A percentile compares a stretch with the other conserved stretches of the same genome.
Conservation (phyloP, 2,797 vertebrate species). For the Setipinna tenuifilis region DNA sequence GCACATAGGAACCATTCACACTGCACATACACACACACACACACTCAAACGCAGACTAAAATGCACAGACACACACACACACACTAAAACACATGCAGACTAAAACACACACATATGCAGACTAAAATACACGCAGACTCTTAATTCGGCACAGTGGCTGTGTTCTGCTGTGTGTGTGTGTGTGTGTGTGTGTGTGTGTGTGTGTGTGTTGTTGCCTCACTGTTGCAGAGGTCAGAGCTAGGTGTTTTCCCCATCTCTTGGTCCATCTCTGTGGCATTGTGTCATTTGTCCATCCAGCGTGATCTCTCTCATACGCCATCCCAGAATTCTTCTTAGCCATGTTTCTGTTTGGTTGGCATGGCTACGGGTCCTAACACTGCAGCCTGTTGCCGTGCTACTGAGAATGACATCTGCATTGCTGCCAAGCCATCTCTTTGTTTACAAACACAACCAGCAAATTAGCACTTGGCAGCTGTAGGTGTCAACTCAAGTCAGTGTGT, state of each 20-base stretch:
- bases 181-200: no score
- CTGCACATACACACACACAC: no score
- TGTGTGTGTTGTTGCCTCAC: not conserved
- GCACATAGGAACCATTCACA: no score
- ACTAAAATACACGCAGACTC: conserved; percentile 29
- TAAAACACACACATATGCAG: conserved; percentile 22
- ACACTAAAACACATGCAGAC: not conserved
- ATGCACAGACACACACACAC: conserved; percentile 4
- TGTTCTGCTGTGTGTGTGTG: no score
- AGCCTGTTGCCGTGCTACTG: not conserved
- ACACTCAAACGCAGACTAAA: not conserved
- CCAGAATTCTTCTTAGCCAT: not conserved
- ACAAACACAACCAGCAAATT: not conserved
- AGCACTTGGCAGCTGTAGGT: not conserved
- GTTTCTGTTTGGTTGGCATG: not conserved
- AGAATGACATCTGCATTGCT: not conserved
- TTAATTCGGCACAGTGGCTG: not conserved
- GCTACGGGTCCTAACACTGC: not conserved
- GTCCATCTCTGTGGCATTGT: not conserved
- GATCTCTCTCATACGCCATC: not conserved
- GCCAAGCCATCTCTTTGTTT: not conserved
- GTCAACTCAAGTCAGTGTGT: not conserved
- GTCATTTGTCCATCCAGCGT: not conserved
- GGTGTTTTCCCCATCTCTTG: not conserved
- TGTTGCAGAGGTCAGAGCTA: not conserved